Evolutionary conservation across 2,113 vertebrate species (phyloP), one percentile per base, ranked within the genome.

Genomic region (Triplophysa dalaica): DNA sequence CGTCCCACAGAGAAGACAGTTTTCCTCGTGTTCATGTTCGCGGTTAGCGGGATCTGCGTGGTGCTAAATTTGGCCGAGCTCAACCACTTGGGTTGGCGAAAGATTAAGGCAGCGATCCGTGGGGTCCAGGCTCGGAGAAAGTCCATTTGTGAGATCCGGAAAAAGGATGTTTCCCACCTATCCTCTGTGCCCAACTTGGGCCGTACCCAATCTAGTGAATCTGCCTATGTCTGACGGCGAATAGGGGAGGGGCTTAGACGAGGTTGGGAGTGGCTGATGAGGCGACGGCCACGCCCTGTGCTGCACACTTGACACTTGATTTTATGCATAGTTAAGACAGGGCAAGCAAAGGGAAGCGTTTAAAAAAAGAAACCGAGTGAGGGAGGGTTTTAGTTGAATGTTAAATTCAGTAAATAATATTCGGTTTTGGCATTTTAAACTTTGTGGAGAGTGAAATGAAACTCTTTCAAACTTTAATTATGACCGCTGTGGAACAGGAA

Each of bases 31-130:
- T 96, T 96, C 86, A 96, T 96, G 95, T 96, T 96, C 19, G 95
- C 95, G 0, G 95, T 96, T 1, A 96, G 95, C 2, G 95, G 95
- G 11, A 90, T 96, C 50, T 96, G 95, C 33, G 95, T 96, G 78
- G 88, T 95, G 70, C 94, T 96, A 82, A 96, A 96, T 91, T 84
- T 96, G 87, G 95, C 95, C 0, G 95, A 96, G 89, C 94, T 96
- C 74, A 95, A 96, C 92, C 95, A 96, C 86, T 86, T 96, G n/a
- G 95, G 95, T 21, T 96, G 95, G 95, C 89, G 95, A 75, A 95
- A 96, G 89, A 94, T 96, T 81, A 92, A 93, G 58, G 91, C 93
- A 0, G 95, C 95, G 60, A 92, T 95, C 1, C 88, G 92, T 0
- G 95, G 95, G 0, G 95, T 90, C 1, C 92, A 91, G 70, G 94